phyloP scores from a whole-genome alignment of 2,113 vertebrate species.

The Etia nguti region DNA sequence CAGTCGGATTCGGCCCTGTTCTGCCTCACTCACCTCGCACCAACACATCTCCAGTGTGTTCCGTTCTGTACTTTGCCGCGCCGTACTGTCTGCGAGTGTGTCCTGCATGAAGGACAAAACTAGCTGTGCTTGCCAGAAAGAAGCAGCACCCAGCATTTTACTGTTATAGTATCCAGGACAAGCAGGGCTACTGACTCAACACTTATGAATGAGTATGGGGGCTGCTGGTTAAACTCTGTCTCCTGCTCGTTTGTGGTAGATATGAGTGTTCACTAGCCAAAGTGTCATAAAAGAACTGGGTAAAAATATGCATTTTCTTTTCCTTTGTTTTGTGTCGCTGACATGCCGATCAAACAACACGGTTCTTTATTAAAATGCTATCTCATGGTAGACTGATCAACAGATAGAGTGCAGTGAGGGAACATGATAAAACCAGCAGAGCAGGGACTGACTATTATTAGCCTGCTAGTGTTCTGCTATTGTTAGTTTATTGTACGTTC shows the following conservation, averaged over 20 bases:
- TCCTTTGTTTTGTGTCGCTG: not conserved
- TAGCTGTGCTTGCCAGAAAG: slow-evolving; percentile 43
- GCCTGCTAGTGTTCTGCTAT: not conserved
- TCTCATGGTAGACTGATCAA: not conserved
- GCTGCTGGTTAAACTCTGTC: slow-evolving; percentile 29
- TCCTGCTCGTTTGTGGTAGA: not conserved
- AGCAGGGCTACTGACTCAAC: slow-evolving; percentile 42
- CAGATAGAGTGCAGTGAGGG: not conserved
- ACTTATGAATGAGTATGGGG: slow-evolving; percentile 30
- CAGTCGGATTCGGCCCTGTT: not conserved
- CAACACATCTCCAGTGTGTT: not conserved
- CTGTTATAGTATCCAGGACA: slow-evolving; percentile 49
- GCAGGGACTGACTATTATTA: slow-evolving; percentile 24
- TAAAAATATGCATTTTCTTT: not conserved
- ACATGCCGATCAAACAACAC: accelerated
- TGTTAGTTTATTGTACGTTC: slow-evolving; percentile 24
- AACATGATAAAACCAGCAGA: not conserved
- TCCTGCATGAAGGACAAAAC: slow-evolving; percentile 46
- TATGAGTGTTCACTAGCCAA: not conserved
- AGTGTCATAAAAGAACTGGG: not conserved
- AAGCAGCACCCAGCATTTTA: slow-evolving; percentile 37
- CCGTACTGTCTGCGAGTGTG: slow-evolving; percentile 15
- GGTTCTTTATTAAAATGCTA: not conserved
- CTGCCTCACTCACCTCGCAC: not conserved
- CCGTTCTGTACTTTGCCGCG: not conserved